These are phyloP conservation scores for Agrilus planipennis DNA, from an alignment of 1,140 invertebrate species.

Conservation along the genomic window DNA sequence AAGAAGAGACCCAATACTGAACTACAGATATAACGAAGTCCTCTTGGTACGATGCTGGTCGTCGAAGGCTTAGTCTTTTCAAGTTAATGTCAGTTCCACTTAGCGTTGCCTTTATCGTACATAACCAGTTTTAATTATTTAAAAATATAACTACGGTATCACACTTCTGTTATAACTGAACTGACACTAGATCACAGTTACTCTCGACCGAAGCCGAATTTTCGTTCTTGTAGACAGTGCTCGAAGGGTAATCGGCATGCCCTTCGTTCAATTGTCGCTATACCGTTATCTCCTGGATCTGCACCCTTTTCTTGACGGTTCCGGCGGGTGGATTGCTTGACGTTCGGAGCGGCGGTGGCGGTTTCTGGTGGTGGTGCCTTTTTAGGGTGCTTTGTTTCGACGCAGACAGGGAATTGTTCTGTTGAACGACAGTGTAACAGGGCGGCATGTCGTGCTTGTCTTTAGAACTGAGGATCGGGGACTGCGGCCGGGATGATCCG, in stretches of 20 bases:
- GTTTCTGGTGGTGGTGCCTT: conserved; percentile 19
- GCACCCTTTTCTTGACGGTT: conserved; percentile 50
- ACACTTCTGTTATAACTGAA: conserved; percentile 25
- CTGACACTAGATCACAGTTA: conserved; percentile 28
- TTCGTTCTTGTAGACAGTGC: conserved; percentile 23
- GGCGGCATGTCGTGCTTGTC: conserved; percentile 36
- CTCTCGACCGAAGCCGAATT: conserved; percentile 15
- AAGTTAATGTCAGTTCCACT: too few species aligned
- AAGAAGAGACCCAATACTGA: too few species aligned
- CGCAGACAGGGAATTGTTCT: conserved; percentile 19
- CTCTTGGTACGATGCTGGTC: too few species aligned
- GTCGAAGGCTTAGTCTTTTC: too few species aligned
- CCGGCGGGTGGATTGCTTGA: conserved; percentile 32
- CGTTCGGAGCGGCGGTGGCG: conserved; percentile 30
- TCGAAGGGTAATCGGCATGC: conserved; percentile 8
- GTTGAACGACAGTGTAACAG: conserved; percentile 34
- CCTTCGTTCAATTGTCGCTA: conserved; percentile 34
- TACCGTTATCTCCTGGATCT: conserved; percentile 55
- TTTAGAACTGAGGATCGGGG: conserved; percentile 17
- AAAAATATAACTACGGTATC: conserved; percentile 4
- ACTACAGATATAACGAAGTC: too few species aligned
- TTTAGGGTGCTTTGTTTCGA: conserved; percentile 18
- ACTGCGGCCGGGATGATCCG: conserved; percentile 23
- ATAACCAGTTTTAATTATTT: conserved; percentile 1
- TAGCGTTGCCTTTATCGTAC: too few species aligned